These are phyloP conservation scores for Oenanthe oenanthe DNA, from an alignment of 2,113 vertebrate genomes.

Conservation along the genomic window DNA sequence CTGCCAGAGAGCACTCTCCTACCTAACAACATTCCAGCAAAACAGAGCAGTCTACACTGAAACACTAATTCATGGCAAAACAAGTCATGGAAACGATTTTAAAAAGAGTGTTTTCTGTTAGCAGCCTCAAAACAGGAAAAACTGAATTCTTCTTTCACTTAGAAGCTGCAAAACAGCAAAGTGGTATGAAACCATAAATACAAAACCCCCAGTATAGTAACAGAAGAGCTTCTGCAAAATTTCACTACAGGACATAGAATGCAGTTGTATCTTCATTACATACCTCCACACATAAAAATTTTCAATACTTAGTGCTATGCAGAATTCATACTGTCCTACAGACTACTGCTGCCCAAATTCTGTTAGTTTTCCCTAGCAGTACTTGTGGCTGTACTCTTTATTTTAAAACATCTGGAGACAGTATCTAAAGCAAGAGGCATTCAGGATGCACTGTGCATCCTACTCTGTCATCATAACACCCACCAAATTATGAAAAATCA, in stretches of 20 bases:
- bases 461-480: not conserved
- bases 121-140: not conserved
- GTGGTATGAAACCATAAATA: not conserved
- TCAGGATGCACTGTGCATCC: not conserved
- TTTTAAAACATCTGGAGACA: not conserved
- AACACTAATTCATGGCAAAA: not conserved
- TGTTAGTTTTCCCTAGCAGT: not conserved
- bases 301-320: not conserved
- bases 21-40: not conserved
- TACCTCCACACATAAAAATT: not conserved
- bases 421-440: not conserved
- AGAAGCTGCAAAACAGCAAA: not conserved
- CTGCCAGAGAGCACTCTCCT: not conserved
- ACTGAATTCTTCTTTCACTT: not conserved
- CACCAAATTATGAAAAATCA: not conserved
- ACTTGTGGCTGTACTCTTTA: not conserved
- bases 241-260: not conserved
- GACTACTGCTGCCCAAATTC: not conserved
- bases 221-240: not conserved
- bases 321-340: not conserved
- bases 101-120: not conserved
- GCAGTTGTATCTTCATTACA: not conserved
- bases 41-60: not conserved
- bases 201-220: rapidly evolving
- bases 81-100: not conserved